These are phyloP conservation scores for Thamnophis elegans DNA, from an alignment of 2,797 vertebrate genomes.

Conservation along the genomic window DNA sequence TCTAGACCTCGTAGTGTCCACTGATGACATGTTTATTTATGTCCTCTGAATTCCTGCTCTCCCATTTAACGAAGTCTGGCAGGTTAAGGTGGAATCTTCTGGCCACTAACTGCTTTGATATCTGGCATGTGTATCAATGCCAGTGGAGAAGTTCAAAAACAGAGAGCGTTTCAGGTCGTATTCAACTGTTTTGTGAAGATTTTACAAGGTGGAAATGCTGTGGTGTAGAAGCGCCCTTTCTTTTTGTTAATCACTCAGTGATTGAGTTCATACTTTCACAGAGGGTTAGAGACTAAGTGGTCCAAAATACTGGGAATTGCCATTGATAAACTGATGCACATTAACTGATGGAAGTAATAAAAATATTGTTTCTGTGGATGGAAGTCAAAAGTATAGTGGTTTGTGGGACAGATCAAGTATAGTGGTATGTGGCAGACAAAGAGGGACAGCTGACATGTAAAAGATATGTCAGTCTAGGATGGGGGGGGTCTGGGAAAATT, in stretches of 20 bases:
- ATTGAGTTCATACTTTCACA: background rate
- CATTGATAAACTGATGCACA: background rate
- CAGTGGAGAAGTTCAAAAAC: background rate
- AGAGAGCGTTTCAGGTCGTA: background rate
- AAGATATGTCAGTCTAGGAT: background rate
- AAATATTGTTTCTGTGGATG: background rate
- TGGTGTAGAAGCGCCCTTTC: background rate
- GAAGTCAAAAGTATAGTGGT: background rate
- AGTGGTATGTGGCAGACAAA: background rate
- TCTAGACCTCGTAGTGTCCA: background rate
- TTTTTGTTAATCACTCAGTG: background rate
- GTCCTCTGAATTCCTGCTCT: background rate
- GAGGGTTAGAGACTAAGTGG: background rate
- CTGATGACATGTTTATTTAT: background rate
- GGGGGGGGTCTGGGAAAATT: background rate
- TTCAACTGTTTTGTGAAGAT: background rate
- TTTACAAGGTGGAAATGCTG: background rate
- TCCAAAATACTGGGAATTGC: background rate
- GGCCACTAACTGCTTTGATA: background rate
- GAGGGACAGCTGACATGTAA: background rate
- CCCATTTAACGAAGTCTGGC: background rate
- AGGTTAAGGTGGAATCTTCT: background rate
- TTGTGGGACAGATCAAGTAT: background rate
- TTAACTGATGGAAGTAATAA: background rate
- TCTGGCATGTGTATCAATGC: background rate